Evolutionary conservation across 2,113 vertebrate genomes (phyloP).

Genomic region (Strigops habroptila): DNA sequence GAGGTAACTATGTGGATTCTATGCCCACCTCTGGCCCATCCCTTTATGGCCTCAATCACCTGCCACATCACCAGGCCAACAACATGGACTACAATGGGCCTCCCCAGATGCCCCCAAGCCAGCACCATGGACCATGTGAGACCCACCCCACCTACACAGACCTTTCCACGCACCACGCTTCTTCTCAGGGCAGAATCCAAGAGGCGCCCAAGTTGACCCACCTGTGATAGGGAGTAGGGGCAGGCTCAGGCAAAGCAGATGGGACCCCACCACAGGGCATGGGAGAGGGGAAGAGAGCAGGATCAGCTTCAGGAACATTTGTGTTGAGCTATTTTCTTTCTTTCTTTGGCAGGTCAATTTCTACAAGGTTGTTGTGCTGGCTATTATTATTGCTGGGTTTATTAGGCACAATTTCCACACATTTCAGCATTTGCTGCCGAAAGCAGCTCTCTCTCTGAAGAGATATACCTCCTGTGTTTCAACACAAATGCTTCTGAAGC

Average conservation of each 20-base stretch:
- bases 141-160: constrained; percentile 91
- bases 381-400: not conserved
- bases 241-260: not conserved
- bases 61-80: constrained; percentile 88
- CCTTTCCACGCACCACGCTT: constrained; percentile 89
- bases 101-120: constrained; percentile 81
- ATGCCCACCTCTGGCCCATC: constrained; percentile 87
- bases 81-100: constrained; percentile 93
- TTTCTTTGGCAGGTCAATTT: not conserved
- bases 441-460: not conserved
- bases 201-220: constrained; percentile 99
- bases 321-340: not conserved
- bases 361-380: not conserved
- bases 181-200: constrained; percentile 99
- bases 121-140: constrained; percentile 94
- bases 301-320: not conserved
- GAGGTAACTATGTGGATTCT: constrained; percentile 91
- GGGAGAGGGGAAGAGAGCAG: not conserved
- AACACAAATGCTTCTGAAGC: not conserved
- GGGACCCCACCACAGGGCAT: not conserved
- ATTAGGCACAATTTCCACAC: not conserved
- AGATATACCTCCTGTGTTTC: not conserved
- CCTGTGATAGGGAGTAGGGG: constrained; percentile 82
- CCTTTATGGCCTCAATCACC: constrained; percentile 94
- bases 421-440: not conserved